Percentiles rank a stretch among this genome's conserved stretches.
phyloP scores from a whole-genome alignment of 2,888 invertebrate species.

The Venustoraphidia nigricollis region DNA sequence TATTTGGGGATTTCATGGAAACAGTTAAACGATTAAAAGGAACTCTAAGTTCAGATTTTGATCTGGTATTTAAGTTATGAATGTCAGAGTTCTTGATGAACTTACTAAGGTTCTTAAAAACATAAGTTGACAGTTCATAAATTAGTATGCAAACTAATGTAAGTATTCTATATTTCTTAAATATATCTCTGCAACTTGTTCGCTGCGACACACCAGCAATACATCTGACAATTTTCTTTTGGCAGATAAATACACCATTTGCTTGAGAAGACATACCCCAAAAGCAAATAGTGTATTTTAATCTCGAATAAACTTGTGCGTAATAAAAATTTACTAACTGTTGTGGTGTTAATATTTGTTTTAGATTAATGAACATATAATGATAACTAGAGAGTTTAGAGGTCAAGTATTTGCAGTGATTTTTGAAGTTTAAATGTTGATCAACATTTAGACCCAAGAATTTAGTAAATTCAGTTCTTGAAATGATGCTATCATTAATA shows the following conservation, averaged over 20 bases:
- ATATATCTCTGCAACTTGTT: background rate
- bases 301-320: background rate
- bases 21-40: background rate
- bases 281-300: background rate
- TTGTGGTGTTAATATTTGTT: background rate
- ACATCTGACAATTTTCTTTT: background rate
- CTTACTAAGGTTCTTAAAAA: no score
- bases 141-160: background rate
- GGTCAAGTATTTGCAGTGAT: background rate
- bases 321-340: background rate
- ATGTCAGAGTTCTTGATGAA: background rate
- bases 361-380: background rate
- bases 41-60: background rate
- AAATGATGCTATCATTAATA: background rate
- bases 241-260: background rate
- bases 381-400: background rate
- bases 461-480: background rate
- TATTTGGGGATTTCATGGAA: background rate
- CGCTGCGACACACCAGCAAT: background rate
- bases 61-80: background rate
- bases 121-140: background rate
- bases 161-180: background rate
- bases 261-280: background rate
- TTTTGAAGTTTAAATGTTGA: background rate
- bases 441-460: background rate